Conservation (phyloP, 1,140 invertebrate species). For the Andrena cerasifolii region DNA sequence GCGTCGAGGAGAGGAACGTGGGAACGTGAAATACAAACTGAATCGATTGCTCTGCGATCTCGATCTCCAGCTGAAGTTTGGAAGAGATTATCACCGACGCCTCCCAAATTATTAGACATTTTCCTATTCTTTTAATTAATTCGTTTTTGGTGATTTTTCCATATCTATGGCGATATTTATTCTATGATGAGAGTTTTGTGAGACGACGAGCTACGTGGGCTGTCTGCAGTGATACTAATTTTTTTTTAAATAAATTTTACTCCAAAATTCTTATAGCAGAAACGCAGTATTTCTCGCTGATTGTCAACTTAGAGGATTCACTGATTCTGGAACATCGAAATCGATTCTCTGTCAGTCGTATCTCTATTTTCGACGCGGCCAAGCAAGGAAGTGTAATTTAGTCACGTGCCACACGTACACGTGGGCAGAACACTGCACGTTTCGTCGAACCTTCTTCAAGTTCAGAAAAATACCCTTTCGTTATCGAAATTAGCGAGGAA, state of each 20-base stretch:
- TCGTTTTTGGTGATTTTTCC: no score
- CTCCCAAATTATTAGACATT: no score
- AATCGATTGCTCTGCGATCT: neutral
- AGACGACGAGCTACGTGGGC: no score
- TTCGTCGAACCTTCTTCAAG: conserved; percentile 1
- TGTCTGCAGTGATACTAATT: no score
- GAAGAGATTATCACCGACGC: no score
- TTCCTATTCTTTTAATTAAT: no score
- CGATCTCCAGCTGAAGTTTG: no score
- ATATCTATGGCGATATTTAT: no score
- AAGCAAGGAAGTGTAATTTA: conserved; percentile 58
- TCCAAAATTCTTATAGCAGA: no score
- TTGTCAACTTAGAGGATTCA: neutral
- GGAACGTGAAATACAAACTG: neutral
- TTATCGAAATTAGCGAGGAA: conserved; percentile 4
- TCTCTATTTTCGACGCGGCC: conserved; percentile 52
- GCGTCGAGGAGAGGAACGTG: neutral
- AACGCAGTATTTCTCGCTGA: no score
- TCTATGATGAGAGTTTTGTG: no score
- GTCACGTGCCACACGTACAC: conserved; percentile 46
- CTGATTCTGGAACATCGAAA: conserved; percentile 1
- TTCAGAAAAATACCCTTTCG: neutral
- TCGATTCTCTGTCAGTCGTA: conserved; percentile 2
- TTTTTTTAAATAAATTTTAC: no score
- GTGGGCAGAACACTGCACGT: conserved; percentile 27